Evolutionary conservation across 2,888 invertebrate genomes (phyloP).

Genomic region (Spodoptera littoralis): DNA sequence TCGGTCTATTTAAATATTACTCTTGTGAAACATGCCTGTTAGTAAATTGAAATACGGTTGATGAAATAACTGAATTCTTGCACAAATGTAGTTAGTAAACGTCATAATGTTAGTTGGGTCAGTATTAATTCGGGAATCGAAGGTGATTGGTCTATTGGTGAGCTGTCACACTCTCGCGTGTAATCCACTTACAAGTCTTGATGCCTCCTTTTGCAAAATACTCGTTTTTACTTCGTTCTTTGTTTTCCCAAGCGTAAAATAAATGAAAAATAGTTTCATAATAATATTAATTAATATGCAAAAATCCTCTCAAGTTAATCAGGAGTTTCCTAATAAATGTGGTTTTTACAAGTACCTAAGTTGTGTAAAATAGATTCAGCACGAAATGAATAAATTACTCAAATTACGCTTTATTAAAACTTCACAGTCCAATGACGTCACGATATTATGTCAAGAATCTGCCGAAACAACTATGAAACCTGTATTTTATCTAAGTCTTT

Average conservation of each 20-base stretch:
- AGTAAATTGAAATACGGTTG: slow-evolving; percentile 11
- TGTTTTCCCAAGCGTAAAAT: neutral
- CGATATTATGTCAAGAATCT: slow-evolving; percentile 12
- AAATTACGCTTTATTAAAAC: slow-evolving; percentile 20
- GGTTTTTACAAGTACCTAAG: slow-evolving; percentile 1
- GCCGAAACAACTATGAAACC: slow-evolving; percentile 9
- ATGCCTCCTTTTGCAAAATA: neutral
- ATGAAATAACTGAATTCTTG: no score
- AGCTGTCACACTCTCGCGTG: no score
- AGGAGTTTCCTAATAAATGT: slow-evolving; percentile 18
- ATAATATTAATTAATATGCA: neutral
- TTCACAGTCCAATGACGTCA: slow-evolving; percentile 22
- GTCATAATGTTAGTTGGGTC: no score
- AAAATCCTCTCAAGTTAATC: slow-evolving; percentile 3
- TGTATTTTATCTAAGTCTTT: slow-evolving; percentile 10
- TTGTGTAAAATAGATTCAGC: slow-evolving; percentile 26
- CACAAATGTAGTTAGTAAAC: no score
- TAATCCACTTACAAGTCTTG: no score
- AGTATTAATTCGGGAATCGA: no score
- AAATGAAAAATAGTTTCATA: slow-evolving; percentile 8
- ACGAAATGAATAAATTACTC: slow-evolving; percentile 29
- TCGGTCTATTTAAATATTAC: slow-evolving; percentile 28
- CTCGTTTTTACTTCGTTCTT: neutral
- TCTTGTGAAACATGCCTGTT: slow-evolving; percentile 15
- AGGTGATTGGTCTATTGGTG: no score